These are phyloP conservation scores for Corvus cornix DNA, from an alignment of 2,113 vertebrate genomes.

Conservation along the genomic window DNA sequence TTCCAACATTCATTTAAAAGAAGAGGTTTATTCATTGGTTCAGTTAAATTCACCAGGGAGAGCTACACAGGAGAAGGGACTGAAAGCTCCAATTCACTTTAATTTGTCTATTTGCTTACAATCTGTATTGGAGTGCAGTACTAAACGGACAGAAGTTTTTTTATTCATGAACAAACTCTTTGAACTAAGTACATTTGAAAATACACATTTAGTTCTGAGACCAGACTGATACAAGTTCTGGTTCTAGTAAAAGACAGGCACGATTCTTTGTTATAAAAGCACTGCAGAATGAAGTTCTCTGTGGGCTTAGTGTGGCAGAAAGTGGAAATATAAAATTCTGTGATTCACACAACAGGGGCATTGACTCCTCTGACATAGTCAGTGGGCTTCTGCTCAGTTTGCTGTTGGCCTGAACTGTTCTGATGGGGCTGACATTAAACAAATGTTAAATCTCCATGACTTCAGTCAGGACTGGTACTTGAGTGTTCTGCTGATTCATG, in stretches of 20 bases:
- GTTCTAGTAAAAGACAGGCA: not conserved
- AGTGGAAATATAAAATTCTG: not conserved
- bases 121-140: slow-evolving; percentile 33
- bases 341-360: not conserved
- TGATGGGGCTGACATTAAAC: not conserved
- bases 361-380: not conserved
- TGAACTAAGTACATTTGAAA: slow-evolving; percentile 6
- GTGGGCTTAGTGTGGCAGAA: not conserved
- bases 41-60: slow-evolving; percentile 18
- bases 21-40: slow-evolving; percentile 55
- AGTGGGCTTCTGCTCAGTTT: not conserved
- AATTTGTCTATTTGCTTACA: slow-evolving; percentile 41
- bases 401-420: not conserved
- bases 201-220: not conserved
- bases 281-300: not conserved
- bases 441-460: not conserved
- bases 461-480: not conserved
- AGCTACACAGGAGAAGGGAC: slow-evolving; percentile 6
- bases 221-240: not conserved
- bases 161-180: slow-evolving; percentile 18
- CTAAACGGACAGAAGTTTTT: not conserved
- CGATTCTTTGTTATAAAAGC: not conserved
- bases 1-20: slow-evolving; percentile 30
- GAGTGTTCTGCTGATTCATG: not conserved
- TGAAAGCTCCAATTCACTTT: slow-evolving; percentile 63